Conservation (phyloP, 2,113 vertebrate species). For the Struthio camelus region DNA sequence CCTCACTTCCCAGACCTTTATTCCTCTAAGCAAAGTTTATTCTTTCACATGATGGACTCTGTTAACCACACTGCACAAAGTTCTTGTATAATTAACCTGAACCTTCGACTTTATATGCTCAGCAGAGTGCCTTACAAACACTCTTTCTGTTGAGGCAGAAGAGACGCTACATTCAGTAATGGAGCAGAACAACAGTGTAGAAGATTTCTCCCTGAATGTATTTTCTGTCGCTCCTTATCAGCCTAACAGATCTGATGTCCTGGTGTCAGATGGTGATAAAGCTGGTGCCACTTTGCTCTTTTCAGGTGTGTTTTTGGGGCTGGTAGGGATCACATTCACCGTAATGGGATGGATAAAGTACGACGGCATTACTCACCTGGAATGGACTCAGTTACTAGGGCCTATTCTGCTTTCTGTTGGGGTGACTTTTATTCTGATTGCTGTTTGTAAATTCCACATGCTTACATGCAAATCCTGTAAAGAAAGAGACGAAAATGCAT, state of each 20-base stretch:
- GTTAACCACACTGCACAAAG: slow-evolving; percentile 71
- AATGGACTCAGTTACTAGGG: slow-evolving; percentile 85
- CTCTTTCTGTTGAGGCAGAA: neutral
- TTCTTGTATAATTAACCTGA: slow-evolving; percentile 68
- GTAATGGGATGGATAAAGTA: slow-evolving; percentile 84
- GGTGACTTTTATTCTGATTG: slow-evolving; percentile 82
- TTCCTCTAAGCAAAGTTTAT: slow-evolving; percentile 75
- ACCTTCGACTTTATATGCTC: slow-evolving; percentile 34
- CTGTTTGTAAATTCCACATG: slow-evolving; percentile 83
- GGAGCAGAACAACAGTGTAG: slow-evolving; percentile 56
- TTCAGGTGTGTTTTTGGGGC: slow-evolving; percentile 81
- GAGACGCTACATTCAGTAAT: neutral
- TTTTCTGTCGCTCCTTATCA: slow-evolving; percentile 75
- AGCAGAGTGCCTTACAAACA: neutral
- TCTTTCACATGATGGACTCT: slow-evolving; percentile 60
- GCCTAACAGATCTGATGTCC: slow-evolving; percentile 51
- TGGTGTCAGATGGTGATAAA: slow-evolving; percentile 81
- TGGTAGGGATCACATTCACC: slow-evolving; percentile 83
- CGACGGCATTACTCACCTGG: slow-evolving; percentile 57
- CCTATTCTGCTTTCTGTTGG: slow-evolving; percentile 84
- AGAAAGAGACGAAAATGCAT: slow-evolving; percentile 54
- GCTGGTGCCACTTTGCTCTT: slow-evolving; percentile 80
- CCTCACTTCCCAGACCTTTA: slow-evolving; percentile 77
- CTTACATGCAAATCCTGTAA: slow-evolving; percentile 75
- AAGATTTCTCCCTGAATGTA: slow-evolving; percentile 73